phyloP scores from a whole-genome alignment of 2,797 vertebrate genomes.

The Micropoecilia bifurca region DNA sequence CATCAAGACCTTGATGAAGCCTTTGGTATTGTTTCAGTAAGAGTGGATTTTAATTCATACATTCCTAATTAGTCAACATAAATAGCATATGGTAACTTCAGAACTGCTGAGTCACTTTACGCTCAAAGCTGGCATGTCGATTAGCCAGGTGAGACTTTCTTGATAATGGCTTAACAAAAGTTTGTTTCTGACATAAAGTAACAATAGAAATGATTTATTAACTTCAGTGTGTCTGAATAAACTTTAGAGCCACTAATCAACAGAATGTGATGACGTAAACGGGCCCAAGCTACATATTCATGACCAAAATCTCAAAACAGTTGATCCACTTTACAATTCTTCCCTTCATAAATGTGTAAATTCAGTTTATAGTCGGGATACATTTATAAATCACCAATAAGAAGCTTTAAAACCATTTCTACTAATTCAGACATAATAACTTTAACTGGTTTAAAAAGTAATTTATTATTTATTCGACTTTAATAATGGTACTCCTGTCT shows the following conservation, averaged over 20 bases:
- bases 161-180: background rate
- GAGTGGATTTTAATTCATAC: background rate
- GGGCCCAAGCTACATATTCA: background rate
- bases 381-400: background rate
- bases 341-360: background rate
- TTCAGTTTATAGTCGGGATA: background rate
- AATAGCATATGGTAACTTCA: background rate
- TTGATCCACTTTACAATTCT: background rate
- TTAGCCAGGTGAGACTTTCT: background rate
- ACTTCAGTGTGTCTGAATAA: background rate
- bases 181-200: background rate
- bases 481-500: background rate
- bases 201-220: background rate
- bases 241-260: background rate
- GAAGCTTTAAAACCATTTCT: background rate
- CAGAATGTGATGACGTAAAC: background rate
- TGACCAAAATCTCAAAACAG: background rate
- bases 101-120: background rate
- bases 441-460: background rate
- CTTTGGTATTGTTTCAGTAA: background rate
- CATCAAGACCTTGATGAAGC: background rate
- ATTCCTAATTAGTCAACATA: background rate
- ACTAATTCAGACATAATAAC: background rate
- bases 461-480: background rate
- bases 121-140: background rate